Percentiles rank a stretch among this genome's conserved stretches.
These are phyloP conservation scores for Lepas anatifera DNA, from an alignment of 2,888 invertebrate species.

Conservation along the genomic window DNA sequence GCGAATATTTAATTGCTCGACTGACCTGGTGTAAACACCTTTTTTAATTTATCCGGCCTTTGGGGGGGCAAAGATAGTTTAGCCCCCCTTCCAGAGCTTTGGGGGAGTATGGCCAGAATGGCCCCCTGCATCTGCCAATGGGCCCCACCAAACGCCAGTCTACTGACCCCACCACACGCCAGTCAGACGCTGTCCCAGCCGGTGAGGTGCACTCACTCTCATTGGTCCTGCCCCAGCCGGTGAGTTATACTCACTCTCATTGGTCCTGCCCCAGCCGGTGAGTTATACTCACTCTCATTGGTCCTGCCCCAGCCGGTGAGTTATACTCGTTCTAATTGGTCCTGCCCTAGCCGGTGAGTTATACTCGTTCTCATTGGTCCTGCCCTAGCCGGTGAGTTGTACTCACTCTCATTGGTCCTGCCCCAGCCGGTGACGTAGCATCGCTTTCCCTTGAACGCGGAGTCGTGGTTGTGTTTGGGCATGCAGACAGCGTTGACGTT, in stretches of 20 bases:
- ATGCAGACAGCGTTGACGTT: conserved; percentile 35
- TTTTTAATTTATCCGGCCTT: too few species aligned
- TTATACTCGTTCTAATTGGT: background rate
- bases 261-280: background rate
- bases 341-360: background rate
- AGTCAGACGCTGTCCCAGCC: too few species aligned
- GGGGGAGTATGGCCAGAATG: too few species aligned
- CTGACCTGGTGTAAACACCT: too few species aligned
- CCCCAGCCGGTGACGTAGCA: conserved; percentile 38
- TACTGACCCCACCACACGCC: too few species aligned
- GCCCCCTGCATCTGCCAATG: background rate
- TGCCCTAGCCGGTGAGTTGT: background rate
- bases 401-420: conserved; percentile 21
- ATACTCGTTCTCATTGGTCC: background rate
- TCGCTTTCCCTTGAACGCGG: conserved; percentile 25
- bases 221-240: background rate
- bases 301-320: background rate
- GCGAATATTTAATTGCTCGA: too few species aligned
- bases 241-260: conserved; percentile 5
- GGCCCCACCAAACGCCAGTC: too few species aligned
- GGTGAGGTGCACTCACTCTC: too few species aligned
- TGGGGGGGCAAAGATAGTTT: too few species aligned
- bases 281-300: background rate
- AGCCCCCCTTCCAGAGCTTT: too few species aligned
- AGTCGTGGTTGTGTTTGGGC: conserved; percentile 28